Percentiles rank a stretch among this genome's conserved stretches.
Conservation (phyloP, 2,797 vertebrate species). For the Eulemur rubriventer region DNA sequence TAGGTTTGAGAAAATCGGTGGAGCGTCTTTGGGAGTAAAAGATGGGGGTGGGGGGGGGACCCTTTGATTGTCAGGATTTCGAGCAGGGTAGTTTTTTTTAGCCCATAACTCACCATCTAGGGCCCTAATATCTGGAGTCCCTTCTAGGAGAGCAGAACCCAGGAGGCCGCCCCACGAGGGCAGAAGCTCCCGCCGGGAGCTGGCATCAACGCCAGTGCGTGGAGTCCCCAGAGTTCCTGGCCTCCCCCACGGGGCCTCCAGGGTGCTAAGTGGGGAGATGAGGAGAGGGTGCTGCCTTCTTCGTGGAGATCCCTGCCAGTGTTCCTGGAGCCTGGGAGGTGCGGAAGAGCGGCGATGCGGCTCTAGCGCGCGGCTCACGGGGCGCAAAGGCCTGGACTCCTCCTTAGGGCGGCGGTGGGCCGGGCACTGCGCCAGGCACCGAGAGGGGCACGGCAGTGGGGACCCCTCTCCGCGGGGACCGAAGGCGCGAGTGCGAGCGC, state of each 20-base stretch:
- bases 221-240: neutral
- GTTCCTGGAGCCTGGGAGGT: neutral
- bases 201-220: neutral
- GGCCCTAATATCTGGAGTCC: neutral
- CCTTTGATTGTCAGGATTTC: neutral
- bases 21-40: neutral
- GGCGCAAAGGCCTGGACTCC: neutral
- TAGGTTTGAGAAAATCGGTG: neutral
- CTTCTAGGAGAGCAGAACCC: neutral
- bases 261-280: neutral
- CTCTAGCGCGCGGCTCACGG: neutral
- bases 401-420: neutral
- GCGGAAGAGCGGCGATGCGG: neutral
- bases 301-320: neutral
- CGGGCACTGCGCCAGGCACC: neutral
- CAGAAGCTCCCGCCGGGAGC: neutral
- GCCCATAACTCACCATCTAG: neutral
- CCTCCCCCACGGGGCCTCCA: neutral
- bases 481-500: constrained; percentile 57
- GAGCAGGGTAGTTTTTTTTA: neutral
- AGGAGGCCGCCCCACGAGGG: neutral
- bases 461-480: constrained; percentile 23
- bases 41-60: neutral
- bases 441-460: neutral
- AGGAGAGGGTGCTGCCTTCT: neutral